Evolutionary conservation across 2,113 vertebrate species (phyloP), one percentile per base, ranked within the genome.

Genomic region (Leptobrachium ailaonicum): DNA sequence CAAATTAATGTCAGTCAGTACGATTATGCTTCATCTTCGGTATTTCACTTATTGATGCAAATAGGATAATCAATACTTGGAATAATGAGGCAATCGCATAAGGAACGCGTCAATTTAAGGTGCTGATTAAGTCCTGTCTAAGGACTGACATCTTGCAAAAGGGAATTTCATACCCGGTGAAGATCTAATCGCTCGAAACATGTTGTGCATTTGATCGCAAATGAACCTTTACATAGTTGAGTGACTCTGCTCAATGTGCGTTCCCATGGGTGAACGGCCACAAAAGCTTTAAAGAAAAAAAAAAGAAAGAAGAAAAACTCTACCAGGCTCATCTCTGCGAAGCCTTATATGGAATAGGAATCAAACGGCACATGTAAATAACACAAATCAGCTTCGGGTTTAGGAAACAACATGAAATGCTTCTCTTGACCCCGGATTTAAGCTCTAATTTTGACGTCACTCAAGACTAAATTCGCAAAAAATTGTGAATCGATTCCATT

Each of bases 341-440:
- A 12, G 14, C 75, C 75, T 69, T 77, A 69, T 77, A 77, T 45
- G 75, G 75, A 44, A 32, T 43, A 40, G 3, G 32, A 77, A 69
- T 62, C 75, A 2, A 43, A 54, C 14, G 14, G 44, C 70, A 54
- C 54, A 69, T 70, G 66, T 44, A 69, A 69, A 69, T 77, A 77
- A 77, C 54, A 60, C 58, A 66, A 77, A 70, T 77, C 66, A 70
- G 66, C 66, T 77, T 44, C 42, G 50, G 43, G 66, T 66, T 66
- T 12, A 58, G 73, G 50, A 66, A 75, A 75, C 73, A 77, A 69
- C 44, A 77, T 11, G 58, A 77, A 69, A 70, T 45, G 40, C 43
- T 70, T 70, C 10, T 42, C 45, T 2, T 67, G n/a, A 77, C 50
- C 66, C 50, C 41, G 40, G 6, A 8, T 50, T 69, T 70, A n/a